Evolutionary conservation across 1,140 invertebrate genomes (phyloP), one percentile per base, ranked within the genome.

Genomic region (Anoplophora glabripennis): DNA sequence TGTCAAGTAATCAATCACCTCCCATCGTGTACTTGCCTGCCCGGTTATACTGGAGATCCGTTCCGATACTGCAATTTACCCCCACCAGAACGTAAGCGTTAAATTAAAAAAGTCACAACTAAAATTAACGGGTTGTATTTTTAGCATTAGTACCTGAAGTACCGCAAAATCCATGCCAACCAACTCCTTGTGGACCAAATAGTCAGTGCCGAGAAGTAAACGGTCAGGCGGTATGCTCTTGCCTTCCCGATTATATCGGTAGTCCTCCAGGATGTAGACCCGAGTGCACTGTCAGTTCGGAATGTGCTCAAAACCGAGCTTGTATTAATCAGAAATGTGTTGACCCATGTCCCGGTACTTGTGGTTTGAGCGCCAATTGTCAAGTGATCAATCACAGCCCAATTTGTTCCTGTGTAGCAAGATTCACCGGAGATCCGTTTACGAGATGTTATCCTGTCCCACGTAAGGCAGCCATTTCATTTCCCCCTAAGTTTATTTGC

Each of bases 111-210:
- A 28, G n/a, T n/a, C n/a, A n/a, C n/a, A 28, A 28, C 2, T 28
- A 28, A 28, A 2, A 28, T 5, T 28, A 28, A 28, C 21, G 5
- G 5, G 21, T 10, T 52, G 47, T 34, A 12, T 28, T 61, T 64
- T 17, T 54, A 64, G 59, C 47, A 33, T 49, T 53, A 47, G 46
- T 15, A 41, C 57, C 44, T 48, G 69, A 72, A 67, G 63, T 63
- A 66, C 77, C 77, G 51, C 77, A 77, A 77, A 78, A 34, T 76
- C 89, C 89, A 4, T 92, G 89, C 72, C 77, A 84, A 73, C 89
- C 89, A 60, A 88, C 89, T 34, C 89, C 90, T 40, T 92, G 90
- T 75, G 90, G 89, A 54, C 81, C 88, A 7, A 90, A 90, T 75
- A 90, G 89, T 72, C 84, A 85, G 69, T 93, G 90, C 73, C 83